Base-by-base conservation (phyloP, 2,888 invertebrate species). In the Spisula solida region DNA sequence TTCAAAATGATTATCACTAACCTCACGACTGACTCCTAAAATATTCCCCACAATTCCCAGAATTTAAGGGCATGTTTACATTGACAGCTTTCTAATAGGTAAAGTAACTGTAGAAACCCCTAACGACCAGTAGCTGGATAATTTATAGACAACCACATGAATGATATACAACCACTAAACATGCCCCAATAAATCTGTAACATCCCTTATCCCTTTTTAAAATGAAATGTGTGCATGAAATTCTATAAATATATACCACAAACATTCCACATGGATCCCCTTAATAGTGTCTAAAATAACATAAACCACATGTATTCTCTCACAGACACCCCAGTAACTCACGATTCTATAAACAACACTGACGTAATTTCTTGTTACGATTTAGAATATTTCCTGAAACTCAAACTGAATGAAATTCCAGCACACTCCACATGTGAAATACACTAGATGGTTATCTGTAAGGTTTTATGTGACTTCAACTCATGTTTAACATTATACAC, bases 381-480 rank as follows among this genome's bases (percentile, higher is more conserved):
- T 70, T 31, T n/a, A 70, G 31, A 70, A 29, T 25, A 41, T 55
- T 60, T 75, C 14, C 31, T 16, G 75, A 75, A 34, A 34, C 34
- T 18, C 75, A 75, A 34, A 75, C 75, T 75, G 75, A 75, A 75
- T 75, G 75, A 75, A 75, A 75, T 75, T 75, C 75, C 75, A 75
- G 75, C 18, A 16, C 34, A 31, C 34, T 75, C 75, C 16, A 0
- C 34, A 75, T 18, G 34, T 34, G 5, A 4, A 34, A 12, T 31
- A 75, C 34, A 31, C 10, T 41, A 41, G 75, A 75, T 75, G 31
- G 4, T 34, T 75, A 75, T 75, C 75, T 34, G 75, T 1, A 34
- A 10, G 34, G 31, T 75, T 66, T 75, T 31, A 75, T 31, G 75
- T 31, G 34, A 34, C 34, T 75, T 31, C 29, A 31, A 75, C 16